phyloP scores from a whole-genome alignment of 2,888 invertebrate genomes.

The Anoplius nigerrimus region DNA sequence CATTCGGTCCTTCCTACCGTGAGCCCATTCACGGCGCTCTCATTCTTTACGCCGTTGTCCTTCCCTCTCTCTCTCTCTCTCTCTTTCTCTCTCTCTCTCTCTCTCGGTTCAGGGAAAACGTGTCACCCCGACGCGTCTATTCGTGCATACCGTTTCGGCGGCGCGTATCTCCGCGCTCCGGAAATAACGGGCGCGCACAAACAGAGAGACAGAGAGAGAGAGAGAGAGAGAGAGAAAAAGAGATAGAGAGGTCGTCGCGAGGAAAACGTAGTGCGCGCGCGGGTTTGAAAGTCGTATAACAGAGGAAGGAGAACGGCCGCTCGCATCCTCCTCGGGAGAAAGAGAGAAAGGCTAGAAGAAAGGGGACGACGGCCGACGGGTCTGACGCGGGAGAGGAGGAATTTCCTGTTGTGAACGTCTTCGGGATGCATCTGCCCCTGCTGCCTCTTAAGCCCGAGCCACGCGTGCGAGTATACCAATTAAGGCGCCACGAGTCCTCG shows the following conservation, averaged over 20 bases:
- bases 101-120: slow-evolving; percentile 42
- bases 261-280: too few species aligned
- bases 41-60: not conserved
- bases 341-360: slow-evolving; percentile 20
- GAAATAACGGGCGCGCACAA: slow-evolving; percentile 18
- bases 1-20: too few species aligned
- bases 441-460: slow-evolving; percentile 59
- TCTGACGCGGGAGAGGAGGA: slow-evolving; percentile 56
- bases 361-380: slow-evolving; percentile 3
- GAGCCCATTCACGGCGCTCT: not conserved
- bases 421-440: slow-evolving; percentile 66
- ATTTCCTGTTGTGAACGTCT: slow-evolving; percentile 73
- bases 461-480: slow-evolving; percentile 56
- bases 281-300: too few species aligned
- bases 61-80: not conserved
- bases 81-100: slow-evolving; percentile 5
- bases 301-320: slow-evolving; percentile 11
- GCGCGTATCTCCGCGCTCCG: slow-evolving; percentile 30
- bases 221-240: slow-evolving; percentile 19
- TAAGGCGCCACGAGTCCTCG: slow-evolving; percentile 57
- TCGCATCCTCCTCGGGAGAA: not conserved
- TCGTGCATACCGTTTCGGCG: slow-evolving; percentile 59
- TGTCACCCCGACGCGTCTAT: slow-evolving; percentile 54
- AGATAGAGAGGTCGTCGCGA: slow-evolving; percentile 9
- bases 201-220: too few species aligned